Evolutionary conservation across 2,888 invertebrate genomes (phyloP), one percentile per base, ranked within the genome.

Genomic region (Aphidius colemani): DNA sequence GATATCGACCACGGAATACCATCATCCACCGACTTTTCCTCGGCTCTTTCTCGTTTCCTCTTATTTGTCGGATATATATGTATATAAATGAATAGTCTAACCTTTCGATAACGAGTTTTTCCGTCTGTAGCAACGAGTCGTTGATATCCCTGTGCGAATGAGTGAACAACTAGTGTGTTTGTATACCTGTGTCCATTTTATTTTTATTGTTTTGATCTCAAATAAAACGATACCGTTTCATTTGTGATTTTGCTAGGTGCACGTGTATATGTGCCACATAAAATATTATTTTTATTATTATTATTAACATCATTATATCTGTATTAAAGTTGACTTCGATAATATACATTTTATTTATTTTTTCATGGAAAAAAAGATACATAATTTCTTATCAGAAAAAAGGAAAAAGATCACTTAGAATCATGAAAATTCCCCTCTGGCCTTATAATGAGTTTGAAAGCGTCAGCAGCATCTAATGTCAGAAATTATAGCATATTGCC

Each of bases 401-500:
- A 66, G 63, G 30, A 59, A 66, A 56, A 72, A 76, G 74, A 79
- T 81, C 79, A 77, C 77, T 77, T 78, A 74, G 72, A 30, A 30
- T 68, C 69, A 69, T 74, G 69, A 70, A 70, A 72, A 73, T 72
- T 72, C 51, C 68, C 57, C 63, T 61, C 65, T 66, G 68, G 74
- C 72, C 48, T 45, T 45, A 76, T 82, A 81, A 82, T 80, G 82
- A 82, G 80, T 73, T 75, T 72, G 72, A 78, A 77, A 79, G 81
- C 81, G 81, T 80, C 82, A 80, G 78, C 79, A 75, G 81, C 79
- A 73, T 81, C 82, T 81, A 82, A 82, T 81, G 80, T 80, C 76
- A 73, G 77, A 75, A 82, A 82, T 81, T 81, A 82, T 82, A 79
- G 82, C 80, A 82, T 82, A 82, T 82, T 82, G 82, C 77, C 81